Evolutionary conservation across 92 coral and sea anemone species (phyloP).

Genomic region (Epizoanthus rinbou): DNA sequence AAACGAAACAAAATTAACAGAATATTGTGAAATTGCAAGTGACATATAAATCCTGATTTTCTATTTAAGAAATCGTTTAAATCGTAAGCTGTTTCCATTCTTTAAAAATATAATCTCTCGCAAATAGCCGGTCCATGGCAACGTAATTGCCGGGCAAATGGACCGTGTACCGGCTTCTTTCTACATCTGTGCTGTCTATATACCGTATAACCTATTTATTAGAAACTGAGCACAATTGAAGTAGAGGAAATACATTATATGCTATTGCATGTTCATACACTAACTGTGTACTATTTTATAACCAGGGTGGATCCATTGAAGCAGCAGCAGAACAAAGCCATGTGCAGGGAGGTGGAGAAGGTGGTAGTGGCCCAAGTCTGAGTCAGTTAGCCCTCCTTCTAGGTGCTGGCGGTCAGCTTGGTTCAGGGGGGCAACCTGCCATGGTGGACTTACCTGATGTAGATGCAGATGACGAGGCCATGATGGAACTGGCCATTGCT

Average conservation of each 20-base stretch:
- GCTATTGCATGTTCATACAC: background rate
- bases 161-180: too few relatives aligned
- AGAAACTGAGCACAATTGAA: too few relatives aligned
- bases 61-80: too few relatives aligned
- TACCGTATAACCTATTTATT: too few relatives aligned
- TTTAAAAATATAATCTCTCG: too few relatives aligned
- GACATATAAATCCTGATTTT: too few relatives aligned
- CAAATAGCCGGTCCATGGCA: too few relatives aligned
- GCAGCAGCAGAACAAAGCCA: conserved; percentile 58
- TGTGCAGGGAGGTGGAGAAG: conserved; percentile 49
- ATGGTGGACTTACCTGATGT: conserved; percentile 93
- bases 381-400: conserved; percentile 88
- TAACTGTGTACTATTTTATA: background rate
- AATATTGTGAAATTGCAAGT: too few relatives aligned
- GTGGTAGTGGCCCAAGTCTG: conserved; percentile 37
- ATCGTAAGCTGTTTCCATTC: too few relatives aligned
- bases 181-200: too few relatives aligned
- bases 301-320: conserved; percentile 30
- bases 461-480: conserved; percentile 95
- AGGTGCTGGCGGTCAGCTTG: conserved; percentile 77
- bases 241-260: background rate
- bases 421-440: conserved; percentile 65
- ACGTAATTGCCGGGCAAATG: too few relatives aligned
- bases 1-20: too few relatives aligned
- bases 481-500: conserved; percentile 99